Evolutionary conservation across 2,113 vertebrate genomes (phyloP).

Genomic region (Callipepla californica): DNA sequence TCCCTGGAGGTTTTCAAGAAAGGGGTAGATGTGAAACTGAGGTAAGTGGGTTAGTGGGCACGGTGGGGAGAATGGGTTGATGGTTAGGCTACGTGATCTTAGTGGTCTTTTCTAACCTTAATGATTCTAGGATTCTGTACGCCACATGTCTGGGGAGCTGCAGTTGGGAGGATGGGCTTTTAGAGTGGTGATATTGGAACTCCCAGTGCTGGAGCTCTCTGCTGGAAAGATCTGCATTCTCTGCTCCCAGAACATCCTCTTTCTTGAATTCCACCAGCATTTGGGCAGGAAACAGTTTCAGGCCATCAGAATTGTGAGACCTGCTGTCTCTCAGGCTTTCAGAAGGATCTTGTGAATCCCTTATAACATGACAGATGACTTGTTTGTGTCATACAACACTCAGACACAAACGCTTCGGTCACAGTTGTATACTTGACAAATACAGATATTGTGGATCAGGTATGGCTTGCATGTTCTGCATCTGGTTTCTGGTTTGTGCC

Average conservation of each 20-base stretch:
- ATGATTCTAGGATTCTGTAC: background rate
- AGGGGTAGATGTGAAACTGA: too few relatives aligned
- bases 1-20: too few relatives aligned
- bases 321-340: background rate
- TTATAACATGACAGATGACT: background rate
- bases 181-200: background rate
- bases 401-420: background rate
- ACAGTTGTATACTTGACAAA: background rate
- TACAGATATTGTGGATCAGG: background rate
- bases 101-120: too few relatives aligned
- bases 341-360: background rate
- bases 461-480: background rate
- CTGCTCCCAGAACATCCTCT: background rate
- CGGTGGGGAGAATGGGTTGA: too few relatives aligned
- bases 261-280: background rate
- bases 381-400: background rate
- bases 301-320: background rate
- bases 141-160: rapidly evolving
- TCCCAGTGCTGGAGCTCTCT: background rate
- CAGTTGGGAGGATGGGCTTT: background rate
- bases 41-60: too few relatives aligned
- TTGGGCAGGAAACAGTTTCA: background rate
- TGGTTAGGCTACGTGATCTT: too few relatives aligned
- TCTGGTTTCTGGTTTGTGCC: background rate
- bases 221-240: background rate